These are phyloP conservation scores for Drosophila kuntzei DNA, from an alignment of 2,888 invertebrate genomes.

Conservation along the genomic window DNA sequence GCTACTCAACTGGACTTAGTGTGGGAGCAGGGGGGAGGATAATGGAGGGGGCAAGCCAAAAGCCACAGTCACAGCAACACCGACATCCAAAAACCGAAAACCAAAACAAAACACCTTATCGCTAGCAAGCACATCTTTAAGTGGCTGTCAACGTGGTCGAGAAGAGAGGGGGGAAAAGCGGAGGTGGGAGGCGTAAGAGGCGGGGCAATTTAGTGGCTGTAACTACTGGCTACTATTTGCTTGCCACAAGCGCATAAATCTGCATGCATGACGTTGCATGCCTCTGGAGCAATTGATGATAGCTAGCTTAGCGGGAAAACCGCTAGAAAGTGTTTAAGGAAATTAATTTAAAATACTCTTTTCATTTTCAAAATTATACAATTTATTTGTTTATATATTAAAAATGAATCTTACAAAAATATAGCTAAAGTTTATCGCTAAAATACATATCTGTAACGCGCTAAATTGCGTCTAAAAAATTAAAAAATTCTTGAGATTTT, in stretches of 20 bases:
- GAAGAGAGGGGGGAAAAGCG: neutral
- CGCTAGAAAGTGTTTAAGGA: slow-evolving; percentile 4
- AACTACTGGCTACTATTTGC: slow-evolving; percentile 44
- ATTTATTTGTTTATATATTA: neutral
- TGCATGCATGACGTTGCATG: slow-evolving; percentile 53
- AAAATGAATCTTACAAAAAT: no score
- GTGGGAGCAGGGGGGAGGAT: neutral
- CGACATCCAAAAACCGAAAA: slow-evolving; percentile 44
- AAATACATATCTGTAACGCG: no score
- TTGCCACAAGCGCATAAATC: slow-evolving; percentile 57
- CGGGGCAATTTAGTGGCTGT: slow-evolving; percentile 13
- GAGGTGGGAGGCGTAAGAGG: neutral
- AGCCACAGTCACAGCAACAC: slow-evolving; percentile 33
- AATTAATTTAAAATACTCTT: no score
- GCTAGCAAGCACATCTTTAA: slow-evolving; percentile 76
- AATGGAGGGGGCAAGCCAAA: slow-evolving; percentile 22
- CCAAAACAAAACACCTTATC: slow-evolving; percentile 79
- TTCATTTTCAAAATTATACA: no score
- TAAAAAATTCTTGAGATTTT: no score
- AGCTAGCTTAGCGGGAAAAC: slow-evolving; percentile 20
- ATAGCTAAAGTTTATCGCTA: no score
- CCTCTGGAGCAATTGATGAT: slow-evolving; percentile 20
- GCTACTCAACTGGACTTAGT: slow-evolving; percentile 15
- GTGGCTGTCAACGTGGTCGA: slow-evolving; percentile 77
- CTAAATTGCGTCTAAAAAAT: no score